Evolutionary conservation across 2,113 vertebrate species (phyloP), one percentile per base, ranked within the genome.

Genomic region (Python bivittatus): DNA sequence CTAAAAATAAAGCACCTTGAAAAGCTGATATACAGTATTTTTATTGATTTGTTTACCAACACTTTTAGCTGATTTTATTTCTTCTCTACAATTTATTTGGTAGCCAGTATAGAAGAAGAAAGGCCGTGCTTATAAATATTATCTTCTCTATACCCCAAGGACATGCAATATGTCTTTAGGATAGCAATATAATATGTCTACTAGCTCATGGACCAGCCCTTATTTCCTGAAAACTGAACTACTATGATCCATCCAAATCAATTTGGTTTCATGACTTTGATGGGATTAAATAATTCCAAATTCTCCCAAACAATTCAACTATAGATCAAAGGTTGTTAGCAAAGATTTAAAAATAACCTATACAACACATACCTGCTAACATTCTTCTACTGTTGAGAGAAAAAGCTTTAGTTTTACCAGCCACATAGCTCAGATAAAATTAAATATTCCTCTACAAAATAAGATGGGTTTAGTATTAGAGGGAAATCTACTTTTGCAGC

Each of bases 361-460:
- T 44, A 13, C 38, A 57, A 27, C 1, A 33, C 22, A 27, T 93
- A 20, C 13, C 94, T 95, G 94, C 90, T 94, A 88, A 93, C 84
- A 48, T 29, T 95, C 92, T 44, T 86, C 79, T 93, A 60, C 88
- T 95, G 89, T 64, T 92, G 95, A 89, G 92, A 95, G 60, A 94
- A 96, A 94, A 93, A 94, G 91, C 91, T 96, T 88, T 88, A 68
- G 90, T 94, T 91, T 96, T 91, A 94, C 89, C 93, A 96, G 95
- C 85, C 42, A 89, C 95, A 91, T 57, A 89, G 22, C 33, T 20
- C 33, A 85, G 93, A 89, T 89, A 93, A 92, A 96, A 97, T 89
- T 92, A 96, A 96, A 95, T 86, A 93, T 91, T 84, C 57, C 72
- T 89, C 58, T 88, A 94, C 72, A 93, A 94, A 97, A 95, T 91